phyloP scores from a whole-genome alignment of 2,113 vertebrate genomes.

The Myotis brandtii region DNA sequence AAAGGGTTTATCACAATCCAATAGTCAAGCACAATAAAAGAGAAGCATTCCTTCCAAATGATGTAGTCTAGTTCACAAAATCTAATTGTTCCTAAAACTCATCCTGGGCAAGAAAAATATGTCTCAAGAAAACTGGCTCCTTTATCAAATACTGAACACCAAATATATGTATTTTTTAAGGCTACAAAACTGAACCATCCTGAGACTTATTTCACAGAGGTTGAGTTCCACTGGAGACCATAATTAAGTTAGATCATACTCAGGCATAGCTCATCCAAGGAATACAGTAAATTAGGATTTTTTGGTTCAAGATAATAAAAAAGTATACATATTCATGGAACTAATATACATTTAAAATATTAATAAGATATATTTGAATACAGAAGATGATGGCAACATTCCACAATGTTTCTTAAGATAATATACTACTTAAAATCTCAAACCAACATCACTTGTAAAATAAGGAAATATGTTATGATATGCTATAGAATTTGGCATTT shows the following conservation, averaged over 20 bases:
- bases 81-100: slow-evolving; percentile 49
- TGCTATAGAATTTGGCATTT: not conserved
- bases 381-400: not conserved
- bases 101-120: slow-evolving; percentile 3
- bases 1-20: not conserved
- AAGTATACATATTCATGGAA: not conserved
- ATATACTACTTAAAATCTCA: not conserved
- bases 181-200: not conserved
- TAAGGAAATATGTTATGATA: not conserved
- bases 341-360: not conserved
- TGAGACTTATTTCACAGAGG: not conserved
- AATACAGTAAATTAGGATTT: not conserved
- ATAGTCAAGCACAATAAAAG: not conserved
- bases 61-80: slow-evolving; percentile 33
- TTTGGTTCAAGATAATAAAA: slow-evolving; percentile 1
- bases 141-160: not conserved
- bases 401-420: slow-evolving; percentile 3
- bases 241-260: slow-evolving; percentile 2
- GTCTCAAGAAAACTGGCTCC: not conserved
- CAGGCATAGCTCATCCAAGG: not conserved
- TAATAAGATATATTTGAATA: not conserved
- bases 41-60: not conserved
- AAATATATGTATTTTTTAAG: not conserved
- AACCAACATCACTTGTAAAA: not conserved
- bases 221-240: not conserved